Evolutionary conservation across 2,888 invertebrate genomes (phyloP).

Genomic region (Eurytoma adleriae): DNA sequence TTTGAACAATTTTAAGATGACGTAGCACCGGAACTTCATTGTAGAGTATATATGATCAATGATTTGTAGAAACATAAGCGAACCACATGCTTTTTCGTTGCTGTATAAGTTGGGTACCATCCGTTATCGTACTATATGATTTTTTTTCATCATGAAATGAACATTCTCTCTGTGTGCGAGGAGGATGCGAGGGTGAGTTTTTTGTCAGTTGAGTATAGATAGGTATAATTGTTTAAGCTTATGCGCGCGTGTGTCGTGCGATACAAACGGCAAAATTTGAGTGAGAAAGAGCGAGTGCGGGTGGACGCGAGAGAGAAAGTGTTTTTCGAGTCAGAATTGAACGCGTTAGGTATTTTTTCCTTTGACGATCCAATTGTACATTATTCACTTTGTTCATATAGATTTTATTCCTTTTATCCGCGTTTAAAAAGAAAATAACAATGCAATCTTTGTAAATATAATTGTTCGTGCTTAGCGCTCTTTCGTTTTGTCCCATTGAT

Average conservation of each 20-base stretch:
- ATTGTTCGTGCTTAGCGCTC: slow-evolving; percentile 26
- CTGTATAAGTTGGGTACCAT: neutral
- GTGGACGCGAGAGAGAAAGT: neutral
- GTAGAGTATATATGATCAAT: neutral
- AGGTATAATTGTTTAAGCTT: slow-evolving; percentile 38
- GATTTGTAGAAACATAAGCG: neutral
- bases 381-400: slow-evolving; percentile 26
- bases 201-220: slow-evolving; percentile 30
- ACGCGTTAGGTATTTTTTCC: slow-evolving; percentile 38
- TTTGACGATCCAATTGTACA: slow-evolving; percentile 39
- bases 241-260: slow-evolving; percentile 6
- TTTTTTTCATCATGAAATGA: neutral
- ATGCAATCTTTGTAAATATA: slow-evolving; percentile 46
- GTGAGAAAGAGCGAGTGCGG: neutral
- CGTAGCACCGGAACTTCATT: neutral
- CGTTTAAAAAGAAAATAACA: neutral
- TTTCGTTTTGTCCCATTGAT: slow-evolving; percentile 3
- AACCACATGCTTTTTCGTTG: neutral
- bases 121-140: neutral
- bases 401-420: slow-evolving; percentile 20
- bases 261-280: neutral
- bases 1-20: slow-evolving; percentile 2
- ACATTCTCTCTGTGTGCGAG: slow-evolving; percentile 1
- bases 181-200: slow-evolving; percentile 4
- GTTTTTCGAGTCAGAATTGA: slow-evolving; percentile 34